phyloP scores from a whole-genome alignment of 2,113 vertebrate species.

The Leptodactylus fuscus region DNA sequence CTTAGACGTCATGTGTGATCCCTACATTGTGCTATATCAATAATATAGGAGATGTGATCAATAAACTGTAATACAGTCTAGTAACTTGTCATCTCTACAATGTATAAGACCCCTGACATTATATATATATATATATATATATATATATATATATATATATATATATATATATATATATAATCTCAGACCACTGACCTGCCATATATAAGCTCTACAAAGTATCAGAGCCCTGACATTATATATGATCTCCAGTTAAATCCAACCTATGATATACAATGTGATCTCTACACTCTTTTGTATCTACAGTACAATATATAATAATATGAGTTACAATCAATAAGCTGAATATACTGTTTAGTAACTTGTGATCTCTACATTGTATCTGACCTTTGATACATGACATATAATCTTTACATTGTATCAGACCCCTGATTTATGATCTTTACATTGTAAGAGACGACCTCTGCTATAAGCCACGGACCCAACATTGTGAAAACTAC shows the following conservation, averaged over 20 bases:
- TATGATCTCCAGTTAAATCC: too few relatives aligned
- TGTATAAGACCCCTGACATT: neutral
- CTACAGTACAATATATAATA: too few relatives aligned
- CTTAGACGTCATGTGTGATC: neutral
- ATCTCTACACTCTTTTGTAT: too few relatives aligned
- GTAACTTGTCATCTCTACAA: neutral
- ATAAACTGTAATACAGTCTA: too few relatives aligned
- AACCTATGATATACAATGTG: too few relatives aligned
- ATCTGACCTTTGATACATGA: neutral
- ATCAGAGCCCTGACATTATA: neutral
- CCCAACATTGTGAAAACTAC: too few relatives aligned
- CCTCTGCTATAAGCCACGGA: neutral
- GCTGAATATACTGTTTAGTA: too few relatives aligned
- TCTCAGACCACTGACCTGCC: neutral
- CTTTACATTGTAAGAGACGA: neutral
- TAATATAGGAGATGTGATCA: neutral
- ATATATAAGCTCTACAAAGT: neutral
- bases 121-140: too few relatives aligned
- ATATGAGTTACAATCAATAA: too few relatives aligned
- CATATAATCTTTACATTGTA: neutral
- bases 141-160: too few relatives aligned
- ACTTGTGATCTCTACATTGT: neutral
- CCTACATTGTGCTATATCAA: neutral
- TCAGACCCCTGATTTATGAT: neutral
- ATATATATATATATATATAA: too few relatives aligned